phyloP scores from a whole-genome alignment of 2,888 invertebrate genomes.

The Hyposoter didymator region DNA sequence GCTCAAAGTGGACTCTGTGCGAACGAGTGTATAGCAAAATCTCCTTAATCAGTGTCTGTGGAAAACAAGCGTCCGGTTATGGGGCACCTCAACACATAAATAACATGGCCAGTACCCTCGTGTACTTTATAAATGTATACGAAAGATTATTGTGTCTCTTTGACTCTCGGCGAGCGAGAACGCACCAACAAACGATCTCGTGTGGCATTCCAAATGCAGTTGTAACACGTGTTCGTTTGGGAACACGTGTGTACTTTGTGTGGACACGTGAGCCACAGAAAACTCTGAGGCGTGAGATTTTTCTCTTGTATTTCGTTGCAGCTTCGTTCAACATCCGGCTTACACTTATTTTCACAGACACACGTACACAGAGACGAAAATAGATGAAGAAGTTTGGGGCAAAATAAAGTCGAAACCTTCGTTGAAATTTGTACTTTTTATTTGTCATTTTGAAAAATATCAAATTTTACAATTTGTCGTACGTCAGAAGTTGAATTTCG shows the following conservation, averaged over 20 bases:
- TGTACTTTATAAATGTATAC: conserved; percentile 1
- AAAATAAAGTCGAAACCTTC: not conserved
- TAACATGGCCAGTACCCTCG: conserved; percentile 5
- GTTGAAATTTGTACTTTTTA: not conserved
- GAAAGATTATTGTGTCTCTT: conserved; percentile 13
- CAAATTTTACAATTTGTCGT: not conserved
- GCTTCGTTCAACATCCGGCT: conserved; percentile 62
- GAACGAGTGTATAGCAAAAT: not conserved
- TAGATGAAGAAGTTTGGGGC: not conserved
- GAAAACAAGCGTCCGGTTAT: conserved; percentile 33
- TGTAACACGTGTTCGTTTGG: conserved; percentile 60
- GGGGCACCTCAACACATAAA: conserved; percentile 25
- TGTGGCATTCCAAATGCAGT: conserved; percentile 62
- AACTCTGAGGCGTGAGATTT: conserved; percentile 63
- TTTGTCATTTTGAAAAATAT: not conserved
- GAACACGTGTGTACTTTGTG: conserved; percentile 61
- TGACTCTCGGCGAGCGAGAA: conserved; percentile 24
- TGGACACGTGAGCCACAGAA: conserved; percentile 54
- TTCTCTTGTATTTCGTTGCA: conserved; percentile 43
- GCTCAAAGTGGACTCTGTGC: not conserved
- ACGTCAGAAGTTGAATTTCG: not conserved
- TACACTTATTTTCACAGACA: not conserved
- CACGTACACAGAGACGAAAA: not conserved
- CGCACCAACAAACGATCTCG: conserved; percentile 24
- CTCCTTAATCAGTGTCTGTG: conserved; percentile 26